Conservation (phyloP, 2,888 invertebrate genomes). For the Xestobium rufovillosum region DNA sequence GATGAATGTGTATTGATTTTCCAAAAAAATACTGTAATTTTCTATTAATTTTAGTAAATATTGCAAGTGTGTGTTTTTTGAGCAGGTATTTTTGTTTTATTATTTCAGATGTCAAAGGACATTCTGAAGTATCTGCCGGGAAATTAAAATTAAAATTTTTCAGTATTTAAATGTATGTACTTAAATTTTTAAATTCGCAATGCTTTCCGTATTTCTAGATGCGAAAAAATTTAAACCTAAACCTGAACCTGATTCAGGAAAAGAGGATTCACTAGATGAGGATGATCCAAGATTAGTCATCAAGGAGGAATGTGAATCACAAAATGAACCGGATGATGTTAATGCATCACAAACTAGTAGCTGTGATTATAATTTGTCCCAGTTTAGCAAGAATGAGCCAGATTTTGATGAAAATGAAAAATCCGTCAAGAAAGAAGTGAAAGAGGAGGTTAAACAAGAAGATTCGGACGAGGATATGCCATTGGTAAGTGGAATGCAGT, state of each 20-base stretch:
- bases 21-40: no score
- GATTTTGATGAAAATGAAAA: conserved; percentile 27
- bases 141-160: no score
- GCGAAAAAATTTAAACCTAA: no score
- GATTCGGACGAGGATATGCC: conserved; percentile 60
- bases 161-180: no score
- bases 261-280: conserved; percentile 38
- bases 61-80: no score
- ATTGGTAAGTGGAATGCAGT: conserved; percentile 51
- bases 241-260: conserved; percentile 25
- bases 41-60: no score
- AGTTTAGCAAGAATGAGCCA: conserved; percentile 51
- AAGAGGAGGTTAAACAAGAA: conserved; percentile 48
- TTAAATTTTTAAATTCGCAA: no score
- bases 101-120: no score
- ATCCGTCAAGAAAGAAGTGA: conserved; percentile 31
- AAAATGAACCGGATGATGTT: conserved; percentile 27
- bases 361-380: conserved; percentile 64
- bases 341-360: conserved; percentile 57
- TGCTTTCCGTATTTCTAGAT: no score
- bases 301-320: conserved; percentile 42
- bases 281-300: conserved; percentile 40
- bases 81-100: no score
- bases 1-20: no score
- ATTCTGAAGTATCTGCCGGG: no score